Evolutionary conservation across 1,140 invertebrate genomes (phyloP), one percentile per base, ranked within the genome.

Genomic region (Eumaeus atala): DNA sequence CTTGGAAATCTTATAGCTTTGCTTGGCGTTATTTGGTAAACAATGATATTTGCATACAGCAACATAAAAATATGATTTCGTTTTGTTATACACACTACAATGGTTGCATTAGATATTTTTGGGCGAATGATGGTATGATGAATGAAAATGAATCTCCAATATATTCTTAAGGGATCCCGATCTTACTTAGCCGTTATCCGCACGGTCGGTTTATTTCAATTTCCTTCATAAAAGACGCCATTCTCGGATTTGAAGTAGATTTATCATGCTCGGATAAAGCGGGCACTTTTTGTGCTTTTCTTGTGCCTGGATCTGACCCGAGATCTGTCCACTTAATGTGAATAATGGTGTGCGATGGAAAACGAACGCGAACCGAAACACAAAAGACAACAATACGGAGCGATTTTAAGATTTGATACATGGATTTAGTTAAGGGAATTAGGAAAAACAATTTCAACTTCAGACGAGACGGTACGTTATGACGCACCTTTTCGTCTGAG

Each of bases 141-240:
- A 84, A 84, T 84, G 77, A 77, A 81, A 85, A 80, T 82, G 82
- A 85, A 80, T 80, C 79, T 71, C 77, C 77, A 72, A 83, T 83
- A 83, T 86, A 78, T 84, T 77, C 75, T 74, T 77, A 87, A 82
- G 73, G 83, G 76, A 78, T 84, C 76, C 74, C 74, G 76, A 84
- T 86, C 81, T 81, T 86, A 84, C 84, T 84, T 84, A 84, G 84
- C 78, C 67, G 81, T 84, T 84, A 87, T 87, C 81, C 84, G 80
- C 75, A 87, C 84, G 81, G 84, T 87, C 84, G 84, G 84, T 87
- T 87, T 87, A 87, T 87, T 87, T 87, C 84, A 87, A 87, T 87
- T 87, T 84, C 80, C 76, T 87, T 87, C 84, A 86, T 86, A 86
- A 86, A 84, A 86, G 83, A 86, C 77, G 83, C 77, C 82, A 86